Evolutionary conservation across 1,140 invertebrate genomes (phyloP), one percentile per base, ranked within the genome.

Genomic region (Teleogryllus occipitalis): DNA sequence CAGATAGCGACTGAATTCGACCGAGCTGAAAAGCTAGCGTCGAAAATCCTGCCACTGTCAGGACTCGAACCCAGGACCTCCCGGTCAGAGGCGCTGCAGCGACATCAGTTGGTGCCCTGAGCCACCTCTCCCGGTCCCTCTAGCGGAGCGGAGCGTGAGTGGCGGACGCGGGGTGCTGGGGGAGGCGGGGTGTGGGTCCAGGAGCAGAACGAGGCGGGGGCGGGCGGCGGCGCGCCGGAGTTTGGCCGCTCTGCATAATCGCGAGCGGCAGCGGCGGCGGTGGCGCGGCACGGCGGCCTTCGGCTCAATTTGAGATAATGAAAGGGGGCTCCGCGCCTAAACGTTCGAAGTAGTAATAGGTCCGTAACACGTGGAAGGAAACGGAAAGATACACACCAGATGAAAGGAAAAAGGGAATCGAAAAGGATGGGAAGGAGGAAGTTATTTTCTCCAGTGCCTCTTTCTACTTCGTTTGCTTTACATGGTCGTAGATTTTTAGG

Each of bases 221-320:
- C 27, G 27, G 27, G 27, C 27, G 27, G 27, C 27, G 27, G 27
- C 5, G 27, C 27, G 27, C 27, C 27, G 27, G 27, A 39, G 27
- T 39, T 39, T 39, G 27, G 27, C 27, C 54, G 54, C 54, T 10
- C 10, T 65, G 54, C 54, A 65, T 65, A 65, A 65, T 65, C 54
- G 54, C 10, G 54, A 65, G 54, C 54, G 10, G 54, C 54, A 2
- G 10, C 54, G 10, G 54, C 54, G 10, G 54, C 18, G 54, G 18
- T 39, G 27, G 27, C 27, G 5, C 27, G 27, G 27, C 54, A 7
- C 54, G 10, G 54, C 0, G 54, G 18, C 54, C 54, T 65, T 65
- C 54, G 54, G 54, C 54, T 65, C 54, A 65, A 65, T 65, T 65
- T 65, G 54, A 65, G 54, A 65, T 65, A 65, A 65, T 65, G 54